These are phyloP conservation scores for Melipona quadrifasciata DNA, from an alignment of 1,140 invertebrate species.

Conservation along the genomic window DNA sequence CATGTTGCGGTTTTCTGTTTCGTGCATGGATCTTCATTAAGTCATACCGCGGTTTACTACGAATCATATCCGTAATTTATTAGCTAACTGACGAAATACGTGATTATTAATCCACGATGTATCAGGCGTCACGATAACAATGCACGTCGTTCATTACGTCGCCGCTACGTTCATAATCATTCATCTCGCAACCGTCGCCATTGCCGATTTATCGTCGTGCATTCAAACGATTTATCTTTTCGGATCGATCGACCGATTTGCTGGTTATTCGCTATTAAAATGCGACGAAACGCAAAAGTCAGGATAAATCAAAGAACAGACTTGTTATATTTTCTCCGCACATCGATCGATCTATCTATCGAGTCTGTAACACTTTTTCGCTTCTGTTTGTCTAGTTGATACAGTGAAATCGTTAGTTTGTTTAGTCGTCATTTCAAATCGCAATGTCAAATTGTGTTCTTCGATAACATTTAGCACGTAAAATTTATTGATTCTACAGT, in stretches of 20 bases:
- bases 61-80: constrained; percentile 58
- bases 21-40: constrained; percentile 65
- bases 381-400: neutral
- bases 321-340: neutral
- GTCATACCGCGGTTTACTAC: constrained; percentile 49
- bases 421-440: too few relatives aligned
- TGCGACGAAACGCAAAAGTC: too few relatives aligned
- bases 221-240: neutral
- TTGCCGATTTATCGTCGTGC: too few relatives aligned
- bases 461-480: too few relatives aligned
- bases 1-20: constrained; percentile 60
- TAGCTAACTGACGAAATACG: constrained; percentile 42
- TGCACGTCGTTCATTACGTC: neutral
- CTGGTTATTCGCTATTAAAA: too few relatives aligned
- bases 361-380: neutral
- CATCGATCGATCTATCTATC: neutral
- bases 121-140: constrained; percentile 5
- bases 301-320: too few relatives aligned
- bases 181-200: neutral
- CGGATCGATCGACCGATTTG: neutral
- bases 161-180: neutral
- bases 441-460: too few relatives aligned
- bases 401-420: neutral
- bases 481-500: too few relatives aligned
- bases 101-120: constrained; percentile 50